Conservation (phyloP, 2,113 vertebrate species). For the Lamprotornis superbus region DNA sequence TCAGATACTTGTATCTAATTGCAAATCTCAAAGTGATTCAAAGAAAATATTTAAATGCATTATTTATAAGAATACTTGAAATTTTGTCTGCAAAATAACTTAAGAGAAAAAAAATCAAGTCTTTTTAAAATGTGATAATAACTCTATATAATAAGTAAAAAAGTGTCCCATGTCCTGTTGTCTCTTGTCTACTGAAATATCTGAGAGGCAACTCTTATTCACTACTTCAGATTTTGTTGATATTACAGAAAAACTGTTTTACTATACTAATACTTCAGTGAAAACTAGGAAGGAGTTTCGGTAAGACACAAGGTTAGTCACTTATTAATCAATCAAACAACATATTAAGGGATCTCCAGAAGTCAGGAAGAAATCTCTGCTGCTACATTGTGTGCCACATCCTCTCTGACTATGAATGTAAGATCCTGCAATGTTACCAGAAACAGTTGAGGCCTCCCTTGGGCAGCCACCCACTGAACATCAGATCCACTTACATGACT, state of each 20-base stretch:
- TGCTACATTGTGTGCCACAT: background rate
- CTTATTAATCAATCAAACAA: background rate
- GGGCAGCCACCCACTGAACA: background rate
- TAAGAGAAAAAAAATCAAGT: background rate
- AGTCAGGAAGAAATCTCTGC: background rate
- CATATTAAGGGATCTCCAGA: background rate
- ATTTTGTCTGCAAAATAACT: background rate
- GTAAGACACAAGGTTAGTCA: background rate
- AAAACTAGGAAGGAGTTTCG: background rate
- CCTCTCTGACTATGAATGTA: background rate
- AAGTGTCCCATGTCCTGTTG: background rate
- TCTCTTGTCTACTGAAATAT: background rate
- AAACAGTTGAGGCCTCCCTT: background rate
- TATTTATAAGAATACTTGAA: background rate
- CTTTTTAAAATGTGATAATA: background rate
- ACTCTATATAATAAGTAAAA: background rate
- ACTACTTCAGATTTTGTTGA: background rate
- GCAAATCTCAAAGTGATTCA: background rate
- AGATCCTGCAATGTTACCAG: background rate
- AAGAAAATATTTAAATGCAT: background rate
- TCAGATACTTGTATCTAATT: background rate
- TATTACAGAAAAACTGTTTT: background rate
- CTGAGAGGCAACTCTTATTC: background rate
- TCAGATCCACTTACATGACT: background rate
- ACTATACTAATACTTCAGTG: background rate